Conservation (phyloP, 2,888 invertebrate species). For the Eubasilissa splendida region DNA sequence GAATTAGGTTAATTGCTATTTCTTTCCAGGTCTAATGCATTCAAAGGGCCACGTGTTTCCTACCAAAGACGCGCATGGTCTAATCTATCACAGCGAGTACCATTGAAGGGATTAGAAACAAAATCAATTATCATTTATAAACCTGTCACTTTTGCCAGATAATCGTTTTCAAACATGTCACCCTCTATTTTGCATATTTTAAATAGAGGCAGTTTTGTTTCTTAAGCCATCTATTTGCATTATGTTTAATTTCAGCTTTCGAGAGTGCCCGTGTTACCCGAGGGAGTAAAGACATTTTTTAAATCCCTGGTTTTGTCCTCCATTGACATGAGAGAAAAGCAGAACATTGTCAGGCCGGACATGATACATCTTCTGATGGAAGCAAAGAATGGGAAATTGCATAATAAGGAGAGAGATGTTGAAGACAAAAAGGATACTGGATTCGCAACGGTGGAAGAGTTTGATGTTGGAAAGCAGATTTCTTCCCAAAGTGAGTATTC, state of each 20-base stretch:
- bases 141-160: no score
- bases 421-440: conserved; percentile 31
- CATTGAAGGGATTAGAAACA: no score
- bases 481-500: not conserved
- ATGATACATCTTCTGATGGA: conserved; percentile 51
- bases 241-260: not conserved
- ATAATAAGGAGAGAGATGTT: conserved; percentile 45
- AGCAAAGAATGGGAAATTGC: conserved; percentile 43
- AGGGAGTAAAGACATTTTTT: conserved; percentile 64
- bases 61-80: no score
- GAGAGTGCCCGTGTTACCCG: conserved; percentile 71
- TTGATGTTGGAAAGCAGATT: conserved; percentile 10
- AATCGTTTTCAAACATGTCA: no score
- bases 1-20: no score
- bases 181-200: no score
- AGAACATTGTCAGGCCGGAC: conserved; percentile 39
- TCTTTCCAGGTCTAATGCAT: no score
- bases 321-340: conserved; percentile 63
- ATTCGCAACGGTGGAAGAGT: conserved; percentile 45
- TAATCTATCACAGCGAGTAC: no score
- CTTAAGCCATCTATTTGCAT: no score
- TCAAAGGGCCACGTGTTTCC: no score
- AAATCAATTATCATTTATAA: no score
- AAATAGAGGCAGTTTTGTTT: no score
- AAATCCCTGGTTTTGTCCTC: conserved; percentile 61